Percentiles rank a stretch among this genome's conserved stretches.
Evolutionary conservation across 2,797 vertebrate genomes (phyloP).

Genomic region (Morus bassanus): DNA sequence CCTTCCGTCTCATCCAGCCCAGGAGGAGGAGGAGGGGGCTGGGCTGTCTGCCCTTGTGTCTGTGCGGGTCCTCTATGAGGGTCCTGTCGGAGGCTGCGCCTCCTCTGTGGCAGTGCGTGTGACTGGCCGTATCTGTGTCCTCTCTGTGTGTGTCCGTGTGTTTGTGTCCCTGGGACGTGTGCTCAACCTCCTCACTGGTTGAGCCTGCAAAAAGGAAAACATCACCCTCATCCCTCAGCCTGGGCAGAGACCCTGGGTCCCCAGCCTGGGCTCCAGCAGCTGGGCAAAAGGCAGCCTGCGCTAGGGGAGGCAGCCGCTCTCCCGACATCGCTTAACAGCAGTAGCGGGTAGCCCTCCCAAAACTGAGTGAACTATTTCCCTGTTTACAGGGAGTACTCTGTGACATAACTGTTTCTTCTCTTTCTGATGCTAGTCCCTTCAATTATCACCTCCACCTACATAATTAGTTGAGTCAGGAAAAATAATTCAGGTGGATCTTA

Average conservation of each 20-base stretch:
- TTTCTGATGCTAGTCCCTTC: neutral
- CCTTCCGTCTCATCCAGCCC: neutral
- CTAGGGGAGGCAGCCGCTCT: neutral
- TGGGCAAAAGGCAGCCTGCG: neutral
- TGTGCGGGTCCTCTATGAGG: too few species aligned
- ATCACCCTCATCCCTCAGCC: fast-evolving
- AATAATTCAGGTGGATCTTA: neutral
- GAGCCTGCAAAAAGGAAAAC: neutral
- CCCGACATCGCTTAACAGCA: neutral
- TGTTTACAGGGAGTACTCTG: neutral
- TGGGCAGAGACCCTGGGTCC: neutral
- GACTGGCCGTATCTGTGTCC: fast-evolving
- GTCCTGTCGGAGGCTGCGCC: neutral
- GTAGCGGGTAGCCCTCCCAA: neutral
- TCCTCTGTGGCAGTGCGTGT: neutral
- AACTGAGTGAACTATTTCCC: neutral
- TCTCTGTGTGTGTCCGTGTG: too few species aligned
- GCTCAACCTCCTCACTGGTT: neutral
- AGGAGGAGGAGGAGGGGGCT: neutral
- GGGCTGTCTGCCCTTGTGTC: neutral
- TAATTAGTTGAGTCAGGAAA: neutral
- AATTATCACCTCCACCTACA: neutral
- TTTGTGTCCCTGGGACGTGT: too few species aligned
- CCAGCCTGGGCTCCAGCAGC: neutral
- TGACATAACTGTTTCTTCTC: neutral